These are phyloP conservation scores for Bostrychus sinensis DNA, from an alignment of 2,113 vertebrate species.

Conservation along the genomic window DNA sequence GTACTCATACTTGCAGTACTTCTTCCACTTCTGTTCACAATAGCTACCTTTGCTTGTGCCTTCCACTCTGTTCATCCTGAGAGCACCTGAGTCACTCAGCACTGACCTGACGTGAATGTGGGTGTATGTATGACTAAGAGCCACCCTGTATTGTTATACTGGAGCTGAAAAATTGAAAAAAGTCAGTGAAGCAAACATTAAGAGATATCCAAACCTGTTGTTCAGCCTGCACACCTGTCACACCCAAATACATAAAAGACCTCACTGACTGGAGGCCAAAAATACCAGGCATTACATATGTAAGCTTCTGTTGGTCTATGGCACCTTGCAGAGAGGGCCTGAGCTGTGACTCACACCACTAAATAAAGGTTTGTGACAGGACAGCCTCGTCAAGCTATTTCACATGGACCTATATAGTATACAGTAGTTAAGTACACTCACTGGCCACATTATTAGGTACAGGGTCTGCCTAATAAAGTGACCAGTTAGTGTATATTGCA, in stretches of 20 bases:
- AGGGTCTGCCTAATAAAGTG: too few species aligned
- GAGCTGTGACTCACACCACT: conserved; percentile 22
- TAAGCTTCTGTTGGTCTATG: conserved; percentile 1
- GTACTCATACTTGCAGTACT: too few species aligned
- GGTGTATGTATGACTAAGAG: neutral
- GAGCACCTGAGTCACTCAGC: neutral
- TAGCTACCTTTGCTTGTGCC: too few species aligned
- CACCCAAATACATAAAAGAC: conserved; percentile 34
- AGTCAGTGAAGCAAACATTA: conserved; percentile 16
- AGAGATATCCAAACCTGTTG: conserved; percentile 47
- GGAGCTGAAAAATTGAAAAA: conserved; percentile 24
- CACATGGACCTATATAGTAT: conserved; percentile 4
- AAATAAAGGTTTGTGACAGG: conserved; percentile 23
- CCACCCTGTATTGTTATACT: conserved; percentile 45
- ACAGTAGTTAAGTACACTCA: neutral
- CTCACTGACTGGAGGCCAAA: neutral
- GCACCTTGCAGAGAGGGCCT: conserved; percentile 18
- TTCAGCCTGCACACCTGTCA: conserved; percentile 44
- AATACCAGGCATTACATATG: conserved; percentile 40
- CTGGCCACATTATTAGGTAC: neutral
- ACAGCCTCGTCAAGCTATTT: conserved; percentile 12
- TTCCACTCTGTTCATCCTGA: neutral
- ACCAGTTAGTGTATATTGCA: too few species aligned
- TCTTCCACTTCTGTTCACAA: too few species aligned
- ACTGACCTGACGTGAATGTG: neutral